These are phyloP conservation scores for Ailurus styani DNA, from an alignment of 2,113 vertebrate species.

Conservation along the genomic window DNA sequence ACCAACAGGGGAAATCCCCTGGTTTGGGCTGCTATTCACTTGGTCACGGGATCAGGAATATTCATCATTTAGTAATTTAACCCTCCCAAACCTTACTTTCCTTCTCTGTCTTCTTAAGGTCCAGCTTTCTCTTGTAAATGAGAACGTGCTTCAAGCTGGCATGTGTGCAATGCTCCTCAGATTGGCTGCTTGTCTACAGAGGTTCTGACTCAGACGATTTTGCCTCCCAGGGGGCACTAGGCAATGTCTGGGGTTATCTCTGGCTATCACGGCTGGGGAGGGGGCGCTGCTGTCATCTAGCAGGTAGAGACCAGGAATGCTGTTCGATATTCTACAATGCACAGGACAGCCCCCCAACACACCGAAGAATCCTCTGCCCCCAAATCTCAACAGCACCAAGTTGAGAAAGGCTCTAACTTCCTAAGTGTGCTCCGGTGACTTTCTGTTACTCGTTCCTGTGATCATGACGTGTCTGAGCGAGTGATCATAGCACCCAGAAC, in stretches of 20 bases:
- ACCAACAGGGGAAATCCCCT: conserved; percentile 32
- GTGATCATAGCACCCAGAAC: neutral
- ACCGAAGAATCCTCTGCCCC: neutral
- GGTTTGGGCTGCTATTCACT: neutral
- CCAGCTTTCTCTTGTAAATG: neutral
- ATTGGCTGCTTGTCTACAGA: neutral
- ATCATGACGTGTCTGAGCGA: neutral
- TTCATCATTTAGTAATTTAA: neutral
- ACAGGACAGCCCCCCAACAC: neutral
- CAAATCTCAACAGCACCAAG: neutral
- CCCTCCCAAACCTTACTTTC: neutral
- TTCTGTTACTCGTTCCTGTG: neutral
- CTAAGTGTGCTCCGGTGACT: neutral
- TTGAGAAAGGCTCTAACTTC: neutral
- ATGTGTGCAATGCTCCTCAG: neutral
- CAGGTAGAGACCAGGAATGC: neutral
- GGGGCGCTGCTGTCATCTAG: neutral
- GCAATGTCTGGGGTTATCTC: neutral
- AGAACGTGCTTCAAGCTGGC: neutral
- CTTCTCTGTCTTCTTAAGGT: neutral
- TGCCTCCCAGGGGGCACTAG: too few relatives aligned
- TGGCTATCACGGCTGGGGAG: neutral
- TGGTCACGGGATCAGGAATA: neutral
- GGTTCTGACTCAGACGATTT: neutral
- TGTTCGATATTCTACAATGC: neutral